Evolutionary conservation across 92 coral and sea anemone species (phyloP).

Genomic region (Phymanthus crucifer): DNA sequence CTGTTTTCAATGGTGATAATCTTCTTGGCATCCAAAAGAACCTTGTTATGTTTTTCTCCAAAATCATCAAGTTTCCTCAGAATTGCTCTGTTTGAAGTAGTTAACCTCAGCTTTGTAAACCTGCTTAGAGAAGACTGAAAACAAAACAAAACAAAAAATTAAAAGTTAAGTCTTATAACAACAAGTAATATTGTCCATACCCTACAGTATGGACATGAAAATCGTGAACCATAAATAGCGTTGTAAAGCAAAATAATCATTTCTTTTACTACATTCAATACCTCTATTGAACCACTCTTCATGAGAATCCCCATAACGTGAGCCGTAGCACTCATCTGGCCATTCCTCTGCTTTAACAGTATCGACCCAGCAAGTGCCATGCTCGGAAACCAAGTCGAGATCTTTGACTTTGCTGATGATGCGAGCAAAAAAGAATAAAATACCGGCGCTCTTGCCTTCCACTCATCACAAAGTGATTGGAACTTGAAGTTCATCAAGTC

Average conservation of each 20-base stretch:
- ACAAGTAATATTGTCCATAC: too few relatives aligned
- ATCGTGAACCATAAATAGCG: too few relatives aligned
- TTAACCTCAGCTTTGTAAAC: background rate
- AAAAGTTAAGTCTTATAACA: background rate
- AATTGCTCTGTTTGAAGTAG: conserved; percentile 12
- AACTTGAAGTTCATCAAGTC: conserved; percentile 34
- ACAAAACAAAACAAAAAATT: background rate
- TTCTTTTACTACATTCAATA: background rate
- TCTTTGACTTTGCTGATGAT: background rate
- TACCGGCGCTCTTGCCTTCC: conserved; percentile 46
- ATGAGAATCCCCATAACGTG: conserved; percentile 15
- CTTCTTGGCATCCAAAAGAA: conserved; percentile 15
- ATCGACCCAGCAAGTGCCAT: conserved; percentile 27
- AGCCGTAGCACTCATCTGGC: conserved; percentile 28
- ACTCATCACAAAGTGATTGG: conserved; percentile 42
- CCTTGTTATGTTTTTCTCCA: conserved; percentile 22
- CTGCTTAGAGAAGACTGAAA: background rate
- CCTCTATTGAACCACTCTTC: conserved; percentile 19
- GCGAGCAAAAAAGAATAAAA: conserved; percentile 47
- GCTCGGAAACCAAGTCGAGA: conserved; percentile 27
- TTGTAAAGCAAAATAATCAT: too few relatives aligned
- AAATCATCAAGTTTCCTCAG: conserved; percentile 18
- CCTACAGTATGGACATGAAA: too few relatives aligned
- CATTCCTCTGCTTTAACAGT: conserved; percentile 27
- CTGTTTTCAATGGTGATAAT: conserved; percentile 1